Evolutionary conservation across 2,888 invertebrate species (phyloP).

Genomic region (Tenthredo scrophulariae): DNA sequence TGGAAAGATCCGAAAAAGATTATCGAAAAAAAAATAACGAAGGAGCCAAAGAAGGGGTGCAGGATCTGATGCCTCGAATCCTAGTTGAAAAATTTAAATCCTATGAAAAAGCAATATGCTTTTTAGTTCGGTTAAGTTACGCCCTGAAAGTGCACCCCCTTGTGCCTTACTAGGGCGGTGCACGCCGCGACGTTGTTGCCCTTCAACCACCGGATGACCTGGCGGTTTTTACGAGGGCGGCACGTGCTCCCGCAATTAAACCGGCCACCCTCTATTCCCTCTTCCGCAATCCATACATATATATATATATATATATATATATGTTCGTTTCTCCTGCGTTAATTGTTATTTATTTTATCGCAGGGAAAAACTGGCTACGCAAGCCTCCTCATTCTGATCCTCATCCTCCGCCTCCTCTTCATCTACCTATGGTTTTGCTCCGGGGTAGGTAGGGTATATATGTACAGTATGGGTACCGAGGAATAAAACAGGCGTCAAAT

Average conservation of each 20-base stretch:
- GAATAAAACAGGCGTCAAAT: not conserved
- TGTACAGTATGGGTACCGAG: not conserved
- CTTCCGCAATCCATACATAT: slow-evolving; percentile 53
- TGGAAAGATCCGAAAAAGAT: not conserved
- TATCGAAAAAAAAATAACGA: not conserved
- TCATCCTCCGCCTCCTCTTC: not conserved
- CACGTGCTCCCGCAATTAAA: slow-evolving; percentile 69
- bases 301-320: not conserved
- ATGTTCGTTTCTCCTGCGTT: slow-evolving; percentile 2
- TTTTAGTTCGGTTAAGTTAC: not conserved
- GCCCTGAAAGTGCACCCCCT: not conserved
- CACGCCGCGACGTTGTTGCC: slow-evolving; percentile 23
- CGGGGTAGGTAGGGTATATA: not conserved
- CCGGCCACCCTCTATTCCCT: slow-evolving; percentile 41
- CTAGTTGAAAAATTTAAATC: not conserved
- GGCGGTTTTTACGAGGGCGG: slow-evolving; percentile 60
- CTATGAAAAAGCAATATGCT: not conserved
- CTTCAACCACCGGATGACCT: slow-evolving; percentile 48
- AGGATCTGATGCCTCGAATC: not conserved
- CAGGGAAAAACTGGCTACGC: slow-evolving; percentile 30
- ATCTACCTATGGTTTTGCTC: not conserved
- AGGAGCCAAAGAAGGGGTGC: not conserved
- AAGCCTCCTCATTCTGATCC: not conserved
- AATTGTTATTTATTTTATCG: slow-evolving; percentile 55
- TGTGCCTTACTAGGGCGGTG: not conserved